Percentiles rank a stretch among this genome's conserved stretches.
Conservation (phyloP, 2,797 vertebrate species). For the Sebastes cheni region DNA sequence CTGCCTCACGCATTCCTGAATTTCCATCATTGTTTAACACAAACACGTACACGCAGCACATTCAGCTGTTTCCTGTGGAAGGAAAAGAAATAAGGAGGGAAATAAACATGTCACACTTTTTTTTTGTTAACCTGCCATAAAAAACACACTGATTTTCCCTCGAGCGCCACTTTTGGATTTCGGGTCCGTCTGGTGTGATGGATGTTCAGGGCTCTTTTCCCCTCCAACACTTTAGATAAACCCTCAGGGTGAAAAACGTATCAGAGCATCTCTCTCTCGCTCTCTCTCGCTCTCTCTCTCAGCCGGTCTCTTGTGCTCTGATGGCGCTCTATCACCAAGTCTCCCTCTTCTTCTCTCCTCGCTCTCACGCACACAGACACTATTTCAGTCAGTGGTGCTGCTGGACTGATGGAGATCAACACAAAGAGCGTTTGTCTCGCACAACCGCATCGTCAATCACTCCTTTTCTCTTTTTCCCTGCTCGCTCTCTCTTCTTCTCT, state of each 20-base stretch:
- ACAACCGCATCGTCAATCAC: slow-evolving; percentile 59
- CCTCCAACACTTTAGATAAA: slow-evolving; percentile 12
- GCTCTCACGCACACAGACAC: slow-evolving; percentile 61
- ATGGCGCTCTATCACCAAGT: slow-evolving; percentile 43
- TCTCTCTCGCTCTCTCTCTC: slow-evolving; percentile 27
- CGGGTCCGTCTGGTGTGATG: background rate
- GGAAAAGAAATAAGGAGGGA: background rate
- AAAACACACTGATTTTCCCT: background rate
- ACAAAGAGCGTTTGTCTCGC: slow-evolving; percentile 74
- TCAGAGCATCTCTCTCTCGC: slow-evolving; percentile 30
- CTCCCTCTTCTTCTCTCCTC: slow-evolving; percentile 50
- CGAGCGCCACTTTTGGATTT: background rate
- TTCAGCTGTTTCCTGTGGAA: slow-evolving; percentile 20
- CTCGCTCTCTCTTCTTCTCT: slow-evolving; percentile 6
- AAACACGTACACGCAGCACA: background rate
- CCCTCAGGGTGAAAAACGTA: slow-evolving; percentile 21
- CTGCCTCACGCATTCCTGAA: slow-evolving; percentile 61
- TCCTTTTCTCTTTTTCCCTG: slow-evolving; percentile 38
- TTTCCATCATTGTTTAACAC: slow-evolving; percentile 64
- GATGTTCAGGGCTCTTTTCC: slow-evolving; percentile 9
- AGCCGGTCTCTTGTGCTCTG: slow-evolving; percentile 35
- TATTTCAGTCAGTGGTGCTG: slow-evolving; percentile 51
- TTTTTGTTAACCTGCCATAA: slow-evolving; percentile 3
- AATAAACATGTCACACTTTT: slow-evolving; percentile 14
- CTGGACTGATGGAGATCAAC: slow-evolving; percentile 53